Conservation (phyloP, 2,797 vertebrate species). For the Manis pentadactyla region DNA sequence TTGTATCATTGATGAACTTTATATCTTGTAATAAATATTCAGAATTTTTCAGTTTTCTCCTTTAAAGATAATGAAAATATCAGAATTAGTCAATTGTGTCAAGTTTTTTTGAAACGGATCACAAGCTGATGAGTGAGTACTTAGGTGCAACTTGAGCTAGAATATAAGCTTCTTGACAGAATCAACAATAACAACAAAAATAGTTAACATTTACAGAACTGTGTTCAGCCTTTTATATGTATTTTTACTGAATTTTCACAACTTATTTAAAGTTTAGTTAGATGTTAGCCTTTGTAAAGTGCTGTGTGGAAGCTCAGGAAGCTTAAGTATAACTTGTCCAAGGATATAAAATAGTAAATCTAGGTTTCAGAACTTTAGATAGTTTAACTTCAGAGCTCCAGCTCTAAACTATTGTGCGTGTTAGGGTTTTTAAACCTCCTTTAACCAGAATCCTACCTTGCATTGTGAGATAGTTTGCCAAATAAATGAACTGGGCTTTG, state of each 20-base stretch:
- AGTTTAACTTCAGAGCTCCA: not conserved
- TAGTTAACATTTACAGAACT: not conserved
- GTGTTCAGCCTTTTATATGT: not conserved
- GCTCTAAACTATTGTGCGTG: not conserved
- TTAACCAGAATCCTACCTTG: not conserved
- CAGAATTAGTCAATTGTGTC: not conserved
- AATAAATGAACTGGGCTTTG: not conserved
- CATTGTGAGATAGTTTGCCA: not conserved
- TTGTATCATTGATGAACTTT: not conserved
- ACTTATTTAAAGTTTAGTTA: not conserved
- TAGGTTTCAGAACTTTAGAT: slow-evolving; percentile 2
- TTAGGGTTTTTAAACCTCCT: not conserved
- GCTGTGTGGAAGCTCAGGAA: not conserved
- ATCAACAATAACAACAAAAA: not conserved
- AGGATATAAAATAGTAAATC: not conserved
- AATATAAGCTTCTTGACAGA: not conserved
- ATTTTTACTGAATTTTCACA: not conserved
- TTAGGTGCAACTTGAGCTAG: not conserved
- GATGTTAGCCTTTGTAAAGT: not conserved
- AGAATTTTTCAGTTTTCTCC: not conserved
- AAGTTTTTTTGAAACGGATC: not conserved
- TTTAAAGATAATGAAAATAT: not conserved
- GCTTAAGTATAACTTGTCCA: not conserved
- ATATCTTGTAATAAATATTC: not conserved
- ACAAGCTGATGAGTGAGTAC: not conserved